Base-by-base conservation (phyloP, 2,888 invertebrate genomes). In the Scaptomyza polygonia region DNA sequence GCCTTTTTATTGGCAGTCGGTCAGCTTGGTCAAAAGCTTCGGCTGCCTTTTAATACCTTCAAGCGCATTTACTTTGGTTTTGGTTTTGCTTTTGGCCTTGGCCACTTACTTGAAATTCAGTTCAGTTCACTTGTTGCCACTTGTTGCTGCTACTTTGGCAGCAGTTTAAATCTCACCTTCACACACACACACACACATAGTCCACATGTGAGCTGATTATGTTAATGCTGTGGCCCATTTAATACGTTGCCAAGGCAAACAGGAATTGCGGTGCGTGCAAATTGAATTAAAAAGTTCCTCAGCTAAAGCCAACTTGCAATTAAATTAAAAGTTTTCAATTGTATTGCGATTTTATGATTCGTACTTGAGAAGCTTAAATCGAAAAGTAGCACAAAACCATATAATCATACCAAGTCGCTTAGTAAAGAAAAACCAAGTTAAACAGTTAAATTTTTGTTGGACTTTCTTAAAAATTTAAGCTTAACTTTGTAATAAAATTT, bases 251-350 rank as follows among this genome's bases (percentile, higher is more conserved):
- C 72, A 75, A 87, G 83, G 78, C 68, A 68, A 79, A 67, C 54
- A 67, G 67, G 69, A 72, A 61, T 85, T 84, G 85, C 51, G 69
- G 69, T 64, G 67, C 57, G 52, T 48, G 53, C 39, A 51, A 79
- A 87, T 85, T 85, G 54, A 82, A 87, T 85, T 82, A 73, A 85
- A 75, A 79, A 73, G 69, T 73, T 75, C 47, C 47, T 30, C 32
- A 53, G 56, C 74, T 69, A 72, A 63, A 72, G 70, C 66, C 30
- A 52, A 49, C 32, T 43, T 39, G 66, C 67, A 82, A 87, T 87
- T 85, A 85, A 87, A 84, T 85, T 84, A 85, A 87, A 84, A 87
- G 71, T 84, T 73, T 67, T 49, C 54, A 55, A 81, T 81, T 77
- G 75, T 53, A 74, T 84, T 63, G 62, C 75, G 58, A 72, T 82